Conservation (phyloP, 2,797 vertebrate species). For the Borostomias antarcticus region DNA sequence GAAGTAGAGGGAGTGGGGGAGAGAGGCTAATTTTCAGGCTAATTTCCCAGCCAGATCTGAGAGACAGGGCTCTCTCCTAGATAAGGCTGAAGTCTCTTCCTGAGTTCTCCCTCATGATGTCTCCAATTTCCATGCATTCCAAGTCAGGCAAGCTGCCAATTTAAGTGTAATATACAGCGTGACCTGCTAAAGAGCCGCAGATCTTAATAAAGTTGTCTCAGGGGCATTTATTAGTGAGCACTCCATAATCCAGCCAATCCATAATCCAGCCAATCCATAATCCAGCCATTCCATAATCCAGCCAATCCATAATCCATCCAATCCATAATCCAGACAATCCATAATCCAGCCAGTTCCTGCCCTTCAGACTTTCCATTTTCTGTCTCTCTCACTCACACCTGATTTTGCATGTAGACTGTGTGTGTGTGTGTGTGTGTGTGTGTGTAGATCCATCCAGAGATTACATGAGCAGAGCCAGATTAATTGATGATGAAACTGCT, state of each 20-base stretch:
- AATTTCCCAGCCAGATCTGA: conserved; percentile 3
- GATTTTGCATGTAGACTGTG: background rate
- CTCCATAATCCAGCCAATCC: conserved; percentile 30
- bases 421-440: background rate
- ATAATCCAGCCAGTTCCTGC: conserved; percentile 2
- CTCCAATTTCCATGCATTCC: conserved; percentile 52
- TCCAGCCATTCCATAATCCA: too few relatives aligned
- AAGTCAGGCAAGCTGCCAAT: conserved; percentile 46
- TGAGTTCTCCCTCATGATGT: conserved; percentile 47
- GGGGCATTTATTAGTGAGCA: conserved; percentile 29
- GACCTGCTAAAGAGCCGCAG: conserved; percentile 36
- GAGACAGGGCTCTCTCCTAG: conserved; percentile 17
- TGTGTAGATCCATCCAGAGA: background rate
- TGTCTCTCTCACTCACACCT: background rate
- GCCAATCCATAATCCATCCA: too few relatives aligned
- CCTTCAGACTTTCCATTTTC: background rate
- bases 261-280: conserved; percentile 5
- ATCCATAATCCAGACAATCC: conserved; percentile 29
- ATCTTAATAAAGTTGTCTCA: conserved; percentile 44
- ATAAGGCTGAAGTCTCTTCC: conserved; percentile 24
- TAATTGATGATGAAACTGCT: background rate
- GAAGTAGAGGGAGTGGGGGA: background rate
- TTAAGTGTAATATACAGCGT: conserved; percentile 38
- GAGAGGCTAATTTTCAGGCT: background rate
- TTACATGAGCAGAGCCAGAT: background rate